These are phyloP conservation scores for Drosophila rufa DNA, from an alignment of 1,140 invertebrate genomes.

Conservation along the genomic window DNA sequence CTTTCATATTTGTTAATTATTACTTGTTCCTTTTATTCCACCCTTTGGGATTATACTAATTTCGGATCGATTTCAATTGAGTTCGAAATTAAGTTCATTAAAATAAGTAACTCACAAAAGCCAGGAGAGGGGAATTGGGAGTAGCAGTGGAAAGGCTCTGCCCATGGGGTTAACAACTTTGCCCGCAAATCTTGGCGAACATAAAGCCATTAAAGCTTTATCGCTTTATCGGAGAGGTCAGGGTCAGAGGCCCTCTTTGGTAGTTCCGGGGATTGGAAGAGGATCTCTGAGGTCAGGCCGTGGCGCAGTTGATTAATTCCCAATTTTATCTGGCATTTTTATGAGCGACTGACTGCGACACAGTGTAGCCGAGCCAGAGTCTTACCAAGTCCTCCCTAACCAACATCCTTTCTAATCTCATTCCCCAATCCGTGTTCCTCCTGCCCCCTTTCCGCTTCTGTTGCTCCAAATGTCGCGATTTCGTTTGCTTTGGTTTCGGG, in stretches of 20 bases:
- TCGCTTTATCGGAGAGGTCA: not conserved
- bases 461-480: constrained; percentile 32
- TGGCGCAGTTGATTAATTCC: constrained; percentile 67
- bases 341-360: constrained; percentile 45
- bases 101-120: constrained; percentile 12
- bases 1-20: constrained; percentile 3
- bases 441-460: not conserved
- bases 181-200: constrained; percentile 4
- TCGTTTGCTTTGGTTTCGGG: constrained; percentile 37
- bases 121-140: not conserved
- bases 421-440: not conserved
- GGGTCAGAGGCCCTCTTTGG: constrained; percentile 30
- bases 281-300: constrained; percentile 23
- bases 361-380: not conserved
- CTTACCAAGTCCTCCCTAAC: not conserved
- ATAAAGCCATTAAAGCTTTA: too few species aligned
- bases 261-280: constrained; percentile 8
- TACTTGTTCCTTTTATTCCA: not conserved
- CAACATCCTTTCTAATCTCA: not conserved
- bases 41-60: not conserved
- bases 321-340: constrained; percentile 73
- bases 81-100: constrained; percentile 24
- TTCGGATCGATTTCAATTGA: constrained; percentile 16
- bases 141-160: constrained; percentile 15
- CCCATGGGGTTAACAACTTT: constrained; percentile 14